phyloP scores from a whole-genome alignment of 2,113 vertebrate species.

The Falco punctatus region DNA sequence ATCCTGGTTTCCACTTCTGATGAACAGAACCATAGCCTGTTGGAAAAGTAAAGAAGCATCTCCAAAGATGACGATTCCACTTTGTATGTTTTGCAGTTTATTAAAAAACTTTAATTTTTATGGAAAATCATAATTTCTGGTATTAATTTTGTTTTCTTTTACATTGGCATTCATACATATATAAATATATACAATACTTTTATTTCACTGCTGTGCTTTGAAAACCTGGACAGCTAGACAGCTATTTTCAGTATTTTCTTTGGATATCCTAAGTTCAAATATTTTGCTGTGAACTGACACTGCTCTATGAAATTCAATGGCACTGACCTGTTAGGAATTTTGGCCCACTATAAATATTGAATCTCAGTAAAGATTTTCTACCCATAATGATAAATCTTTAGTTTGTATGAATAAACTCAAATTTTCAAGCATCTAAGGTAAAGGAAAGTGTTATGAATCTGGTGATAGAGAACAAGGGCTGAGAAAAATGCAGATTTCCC shows the following conservation, averaged over 20 bases:
- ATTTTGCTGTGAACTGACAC: not conserved
- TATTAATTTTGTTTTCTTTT: not conserved
- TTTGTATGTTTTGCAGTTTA: not conserved
- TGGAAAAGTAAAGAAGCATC: not conserved
- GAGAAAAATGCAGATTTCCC: not conserved
- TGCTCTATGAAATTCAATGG: not conserved
- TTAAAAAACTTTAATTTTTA: not conserved
- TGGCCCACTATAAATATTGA: not conserved
- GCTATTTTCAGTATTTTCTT: not conserved
- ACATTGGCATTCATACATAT: not conserved
- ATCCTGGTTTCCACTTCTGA: not conserved
- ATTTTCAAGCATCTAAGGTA: not conserved
- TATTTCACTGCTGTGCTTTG: not conserved
- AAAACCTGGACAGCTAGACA: not conserved
- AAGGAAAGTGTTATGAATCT: not conserved
- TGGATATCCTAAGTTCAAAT: not conserved
- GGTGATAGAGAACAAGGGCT: not conserved
- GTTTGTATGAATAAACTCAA: not conserved
- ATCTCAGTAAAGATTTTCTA: not conserved
- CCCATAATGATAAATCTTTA: not conserved
- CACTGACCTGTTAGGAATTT: not conserved
- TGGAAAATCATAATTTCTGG: not conserved
- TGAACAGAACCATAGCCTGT: not conserved
- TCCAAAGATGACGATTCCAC: not conserved
- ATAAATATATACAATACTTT: not conserved